Conservation (phyloP, 2,888 invertebrate genomes). For the Glyphotaelius pellucidus region DNA sequence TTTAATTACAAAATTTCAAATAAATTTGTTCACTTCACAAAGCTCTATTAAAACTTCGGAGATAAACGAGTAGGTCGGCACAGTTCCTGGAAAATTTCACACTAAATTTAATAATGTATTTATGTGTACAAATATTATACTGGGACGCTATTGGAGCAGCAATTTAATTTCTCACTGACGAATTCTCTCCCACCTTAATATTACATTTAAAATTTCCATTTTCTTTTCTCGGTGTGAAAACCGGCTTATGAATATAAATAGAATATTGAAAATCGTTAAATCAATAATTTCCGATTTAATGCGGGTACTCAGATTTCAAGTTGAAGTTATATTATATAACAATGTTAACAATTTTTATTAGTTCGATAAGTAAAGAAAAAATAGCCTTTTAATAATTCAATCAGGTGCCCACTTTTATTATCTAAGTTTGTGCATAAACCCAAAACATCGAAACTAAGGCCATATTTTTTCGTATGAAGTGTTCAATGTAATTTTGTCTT, state of each 20-base stretch:
- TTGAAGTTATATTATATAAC: too few species aligned
- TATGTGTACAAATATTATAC: not conserved
- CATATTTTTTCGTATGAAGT: slow-evolving; percentile 14
- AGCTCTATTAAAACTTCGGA: too few species aligned
- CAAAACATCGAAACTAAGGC: not conserved
- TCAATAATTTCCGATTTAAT: not conserved
- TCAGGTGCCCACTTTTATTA: too few species aligned
- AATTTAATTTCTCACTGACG: not conserved
- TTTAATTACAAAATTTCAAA: too few species aligned
- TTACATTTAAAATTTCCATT: not conserved
- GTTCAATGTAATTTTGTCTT: slow-evolving; percentile 35
- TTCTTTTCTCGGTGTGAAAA: not conserved
- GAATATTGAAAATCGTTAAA: not conserved
- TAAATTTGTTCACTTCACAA: too few species aligned
- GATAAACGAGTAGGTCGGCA: too few species aligned
- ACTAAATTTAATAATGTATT: too few species aligned
- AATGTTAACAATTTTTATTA: too few species aligned
- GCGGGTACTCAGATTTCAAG: not conserved
- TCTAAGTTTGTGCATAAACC: not conserved
- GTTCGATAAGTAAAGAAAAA: too few species aligned
- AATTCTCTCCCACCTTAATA: not conserved
- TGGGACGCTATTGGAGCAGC: not conserved
- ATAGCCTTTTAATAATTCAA: too few species aligned
- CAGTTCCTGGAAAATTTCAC: too few species aligned
- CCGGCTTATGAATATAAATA: not conserved